These are phyloP conservation scores for Muscidifurax raptorellus DNA, from an alignment of 1,140 invertebrate species.

Conservation along the genomic window DNA sequence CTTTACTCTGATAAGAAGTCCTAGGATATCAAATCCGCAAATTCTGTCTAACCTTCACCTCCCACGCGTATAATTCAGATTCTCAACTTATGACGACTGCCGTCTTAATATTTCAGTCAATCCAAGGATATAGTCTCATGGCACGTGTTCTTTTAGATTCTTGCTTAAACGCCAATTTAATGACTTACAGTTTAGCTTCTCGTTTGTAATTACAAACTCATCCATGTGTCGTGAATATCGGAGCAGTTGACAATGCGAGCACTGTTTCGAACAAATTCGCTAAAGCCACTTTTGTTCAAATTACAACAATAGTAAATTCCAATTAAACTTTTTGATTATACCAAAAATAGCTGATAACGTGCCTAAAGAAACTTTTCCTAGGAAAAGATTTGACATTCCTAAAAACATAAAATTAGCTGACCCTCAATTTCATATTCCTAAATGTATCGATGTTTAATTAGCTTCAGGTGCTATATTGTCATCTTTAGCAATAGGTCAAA, in stretches of 20 bases:
- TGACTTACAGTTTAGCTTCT: not conserved
- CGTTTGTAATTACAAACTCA: not conserved
- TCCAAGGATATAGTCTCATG: not conserved
- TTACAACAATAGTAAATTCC: too few species aligned
- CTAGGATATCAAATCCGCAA: not conserved
- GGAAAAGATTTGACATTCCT: too few species aligned
- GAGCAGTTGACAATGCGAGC: not conserved
- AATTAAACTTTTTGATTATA: too few species aligned
- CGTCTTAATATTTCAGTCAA: not conserved
- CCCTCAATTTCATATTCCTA: too few species aligned
- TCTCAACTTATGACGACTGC: slow-evolving; percentile 2
- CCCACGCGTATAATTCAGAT: not conserved
- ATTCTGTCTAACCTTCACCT: not conserved
- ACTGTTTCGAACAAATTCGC: not conserved
- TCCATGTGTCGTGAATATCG: not conserved
- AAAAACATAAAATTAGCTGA: too few species aligned
- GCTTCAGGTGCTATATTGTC: not conserved
- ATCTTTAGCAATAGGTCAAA: too few species aligned
- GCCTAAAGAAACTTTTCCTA: too few species aligned
- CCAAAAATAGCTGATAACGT: too few species aligned
- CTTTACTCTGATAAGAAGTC: not conserved
- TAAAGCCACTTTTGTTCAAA: not conserved
- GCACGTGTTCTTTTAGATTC: slow-evolving; percentile 2
- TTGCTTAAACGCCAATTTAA: not conserved
- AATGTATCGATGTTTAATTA: too few species aligned